A percentile compares a stretch with the other conserved stretches of the same genome.
Conservation (phyloP, 30 jellyfish, hydroid and myxozoan genomes). For the Pelagia noctiluca region DNA sequence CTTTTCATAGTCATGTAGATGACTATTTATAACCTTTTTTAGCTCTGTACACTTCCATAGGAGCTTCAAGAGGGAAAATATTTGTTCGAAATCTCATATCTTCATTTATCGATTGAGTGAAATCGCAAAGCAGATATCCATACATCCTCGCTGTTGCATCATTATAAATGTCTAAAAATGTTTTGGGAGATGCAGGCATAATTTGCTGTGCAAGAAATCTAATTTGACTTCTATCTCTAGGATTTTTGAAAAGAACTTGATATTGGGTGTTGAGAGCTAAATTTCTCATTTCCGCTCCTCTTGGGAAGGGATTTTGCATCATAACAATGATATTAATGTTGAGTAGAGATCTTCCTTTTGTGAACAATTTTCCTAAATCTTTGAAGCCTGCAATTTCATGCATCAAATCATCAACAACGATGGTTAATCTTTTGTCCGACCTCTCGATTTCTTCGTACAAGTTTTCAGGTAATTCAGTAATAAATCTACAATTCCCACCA, state of each 20-base stretch:
- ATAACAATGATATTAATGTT: conserved; percentile 9
- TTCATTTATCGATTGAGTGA: conserved; percentile 26
- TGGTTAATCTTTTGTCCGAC: neutral
- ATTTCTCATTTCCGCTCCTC: conserved; percentile 28
- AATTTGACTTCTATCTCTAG: conserved; percentile 41
- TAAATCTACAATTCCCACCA: conserved; percentile 16
- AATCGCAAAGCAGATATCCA: conserved; percentile 50
- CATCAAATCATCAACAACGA: conserved; percentile 41
- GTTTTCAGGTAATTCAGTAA: conserved; percentile 16
- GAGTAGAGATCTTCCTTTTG: conserved; percentile 39
- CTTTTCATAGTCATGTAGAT: neutral
- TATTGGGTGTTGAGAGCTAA: conserved; percentile 22
- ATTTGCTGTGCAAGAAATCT: conserved; percentile 32
- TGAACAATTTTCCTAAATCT: conserved; percentile 33
- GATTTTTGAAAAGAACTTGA: conserved; percentile 40
- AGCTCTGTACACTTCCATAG: conserved; percentile 8
- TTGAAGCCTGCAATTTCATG: conserved; percentile 6
- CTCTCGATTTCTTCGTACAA: conserved; percentile 10
- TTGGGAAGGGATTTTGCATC: conserved; percentile 33
- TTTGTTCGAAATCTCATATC: conserved; percentile 25
- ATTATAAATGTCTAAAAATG: conserved; percentile 13
- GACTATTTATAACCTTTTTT: conserved; percentile 16
- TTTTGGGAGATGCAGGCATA: neutral
- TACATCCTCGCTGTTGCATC: conserved; percentile 37
- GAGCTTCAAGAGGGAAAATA: conserved; percentile 38